Conservation (phyloP, 2,797 vertebrate genomes). For the Pseudomugil gertrudae region DNA sequence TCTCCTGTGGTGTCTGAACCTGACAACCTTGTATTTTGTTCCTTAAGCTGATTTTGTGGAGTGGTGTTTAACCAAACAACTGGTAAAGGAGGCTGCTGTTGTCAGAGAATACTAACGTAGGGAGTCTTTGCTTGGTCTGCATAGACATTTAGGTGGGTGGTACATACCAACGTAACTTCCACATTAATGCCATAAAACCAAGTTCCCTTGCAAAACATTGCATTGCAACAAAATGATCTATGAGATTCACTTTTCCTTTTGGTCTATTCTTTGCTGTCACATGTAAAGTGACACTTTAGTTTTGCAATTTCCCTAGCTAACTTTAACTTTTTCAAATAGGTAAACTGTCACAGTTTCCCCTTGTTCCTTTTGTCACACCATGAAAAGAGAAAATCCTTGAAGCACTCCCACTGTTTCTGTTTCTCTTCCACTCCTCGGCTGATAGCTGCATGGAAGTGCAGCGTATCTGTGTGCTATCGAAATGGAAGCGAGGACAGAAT, state of each 20-base stretch:
- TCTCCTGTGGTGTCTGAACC: neutral
- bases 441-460: neutral
- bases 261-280: neutral
- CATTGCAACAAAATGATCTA: neutral
- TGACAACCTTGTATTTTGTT: neutral
- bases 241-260: neutral
- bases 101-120: neutral
- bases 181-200: neutral
- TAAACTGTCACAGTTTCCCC: neutral
- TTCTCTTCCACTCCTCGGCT: neutral
- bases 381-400: neutral
- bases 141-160: neutral
- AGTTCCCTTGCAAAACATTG: neutral
- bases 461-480: neutral
- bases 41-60: neutral
- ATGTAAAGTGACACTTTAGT: neutral
- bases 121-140: neutral
- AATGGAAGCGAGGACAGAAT: neutral
- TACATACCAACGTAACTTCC: neutral
- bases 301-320: neutral
- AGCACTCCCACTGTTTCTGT: neutral
- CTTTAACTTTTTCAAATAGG: neutral
- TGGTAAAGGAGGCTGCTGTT: neutral
- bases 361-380: constrained; percentile 2
- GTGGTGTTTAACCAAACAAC: neutral